These are phyloP conservation scores for Mesochorus sp. DNA, from an alignment of 2,888 invertebrate genomes.

Conservation along the genomic window DNA sequence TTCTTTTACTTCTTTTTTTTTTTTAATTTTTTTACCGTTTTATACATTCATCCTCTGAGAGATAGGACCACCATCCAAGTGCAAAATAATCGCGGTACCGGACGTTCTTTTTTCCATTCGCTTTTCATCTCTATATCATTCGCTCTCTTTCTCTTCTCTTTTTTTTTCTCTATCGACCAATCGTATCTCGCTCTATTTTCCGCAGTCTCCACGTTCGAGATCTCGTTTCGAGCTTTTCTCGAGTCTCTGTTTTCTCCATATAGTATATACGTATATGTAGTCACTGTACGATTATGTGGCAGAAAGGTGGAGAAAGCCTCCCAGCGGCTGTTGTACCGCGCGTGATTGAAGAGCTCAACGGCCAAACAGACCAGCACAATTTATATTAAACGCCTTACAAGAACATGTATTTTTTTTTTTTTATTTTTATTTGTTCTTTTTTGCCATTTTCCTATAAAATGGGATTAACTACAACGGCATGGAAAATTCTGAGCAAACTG, in stretches of 20 bases:
- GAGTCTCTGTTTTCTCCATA: conserved; percentile 24
- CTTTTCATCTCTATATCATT: too few species aligned
- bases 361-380: conserved; percentile 50
- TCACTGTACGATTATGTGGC: not conserved
- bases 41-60: conserved; percentile 24
- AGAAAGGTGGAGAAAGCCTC: conserved; percentile 18
- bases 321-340: conserved; percentile 16
- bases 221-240: conserved; percentile 38
- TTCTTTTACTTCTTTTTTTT: too few species aligned
- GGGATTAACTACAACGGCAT: conserved; percentile 6
- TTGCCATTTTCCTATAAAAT: conserved; percentile 13
- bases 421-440: not conserved
- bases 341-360: conserved; percentile 54
- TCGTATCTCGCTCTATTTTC: too few species aligned
- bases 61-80: conserved; percentile 51
- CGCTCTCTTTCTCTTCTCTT: not conserved
- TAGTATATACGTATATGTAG: not conserved
- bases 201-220: conserved; percentile 1
- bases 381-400: conserved; percentile 55
- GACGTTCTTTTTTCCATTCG: conserved; percentile 1
- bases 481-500: conserved; percentile 10
- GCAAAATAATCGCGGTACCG: conserved; percentile 55
- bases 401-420: not conserved
- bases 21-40: conserved; percentile 1
- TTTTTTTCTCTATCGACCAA: too few species aligned